Percentiles rank a stretch among this genome's conserved stretches.
Conservation (phyloP, 2,888 invertebrate genomes). For the Tachina lurida region DNA sequence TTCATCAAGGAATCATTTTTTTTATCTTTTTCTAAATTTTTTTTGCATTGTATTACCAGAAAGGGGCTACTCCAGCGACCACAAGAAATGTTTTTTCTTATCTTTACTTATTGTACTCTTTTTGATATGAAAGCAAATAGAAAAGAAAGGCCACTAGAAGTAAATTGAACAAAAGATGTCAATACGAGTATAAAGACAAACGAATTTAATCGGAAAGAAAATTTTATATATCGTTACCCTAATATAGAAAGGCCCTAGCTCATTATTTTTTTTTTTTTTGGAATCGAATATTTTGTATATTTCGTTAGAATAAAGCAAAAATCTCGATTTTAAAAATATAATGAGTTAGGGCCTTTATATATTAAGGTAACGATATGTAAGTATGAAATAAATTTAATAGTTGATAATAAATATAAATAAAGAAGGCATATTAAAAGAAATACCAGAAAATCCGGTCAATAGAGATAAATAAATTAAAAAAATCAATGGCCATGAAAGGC, state of each 20-base stretch:
- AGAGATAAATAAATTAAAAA: constrained; percentile 15
- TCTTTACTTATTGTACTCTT: neutral
- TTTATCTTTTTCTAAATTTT: neutral
- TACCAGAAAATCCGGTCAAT: constrained; percentile 9
- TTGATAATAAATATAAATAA: constrained; percentile 42
- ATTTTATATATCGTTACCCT: too few relatives aligned
- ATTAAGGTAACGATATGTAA: too few relatives aligned
- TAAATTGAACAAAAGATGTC: constrained; percentile 35
- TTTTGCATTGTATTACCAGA: neutral
- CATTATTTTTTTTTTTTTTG: too few relatives aligned
- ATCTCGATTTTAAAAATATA: too few relatives aligned
- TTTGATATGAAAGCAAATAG: neutral
- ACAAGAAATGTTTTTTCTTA: neutral
- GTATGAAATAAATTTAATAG: constrained; percentile 43
- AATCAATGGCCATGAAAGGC: constrained; percentile 30
- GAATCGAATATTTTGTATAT: too few relatives aligned
- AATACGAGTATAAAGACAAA: constrained; percentile 28
- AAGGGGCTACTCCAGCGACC: constrained; percentile 1
- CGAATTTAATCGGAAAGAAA: constrained; percentile 52
- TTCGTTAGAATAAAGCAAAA: too few relatives aligned
- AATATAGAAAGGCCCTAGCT: too few relatives aligned
- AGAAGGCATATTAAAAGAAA: constrained; percentile 30
- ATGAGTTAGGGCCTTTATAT: too few relatives aligned
- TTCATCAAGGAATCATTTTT: too few relatives aligned
- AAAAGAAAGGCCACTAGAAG: constrained; percentile 1